Evolutionary conservation across 2,888 invertebrate species (phyloP), one percentile per base, ranked within the genome.

Genomic region (Sphaerophoria taeniata): DNA sequence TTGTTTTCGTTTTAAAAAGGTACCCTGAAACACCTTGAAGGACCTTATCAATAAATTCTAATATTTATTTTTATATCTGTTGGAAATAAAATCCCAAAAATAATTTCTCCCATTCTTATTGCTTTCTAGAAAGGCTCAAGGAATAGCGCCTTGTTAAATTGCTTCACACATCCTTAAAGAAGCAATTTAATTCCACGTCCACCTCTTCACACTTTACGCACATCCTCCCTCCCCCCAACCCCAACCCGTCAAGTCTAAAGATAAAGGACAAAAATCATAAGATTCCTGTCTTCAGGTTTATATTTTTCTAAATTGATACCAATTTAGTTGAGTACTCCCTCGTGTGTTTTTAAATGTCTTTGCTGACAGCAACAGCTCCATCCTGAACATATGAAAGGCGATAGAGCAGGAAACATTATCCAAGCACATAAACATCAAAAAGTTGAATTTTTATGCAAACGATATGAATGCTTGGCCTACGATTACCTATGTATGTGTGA

Each of bases 271-370:
- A 61, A 45, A 45, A 61, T 31, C 12, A 31, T 45, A 45, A 45
- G 45, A 31, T 31, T 61, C 43, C 43, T 61, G 60, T 45, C 60
- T 61, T 61, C 49, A 65, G 49, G 47, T 49, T 65, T 72, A 81
- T 73, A 81, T 81, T 80, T 81, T 85, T 85, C 76, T 81, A 85
- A 85, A 81, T 85, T 85, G 85, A 81, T 73, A 81, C 73, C 85
- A 85, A 85, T 85, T 85, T 85, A 85, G 80, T 36, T 85, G 77
- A 85, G 85, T 76, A 85, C 76, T 73, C 85, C 85, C 85, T 80
- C 69, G 80, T 81, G 85, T 73, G 81, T 81, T 67, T 1, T 14
- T 65, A 69, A 85, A 81, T 85, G 85, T 81, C 81, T 72, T 80
- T 47, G 60, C 67, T 79, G 79, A 71, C 74, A 75, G 60, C 84